Base-by-base conservation (phyloP, 2,888 invertebrate genomes). In the Stomorhina lunata region DNA sequence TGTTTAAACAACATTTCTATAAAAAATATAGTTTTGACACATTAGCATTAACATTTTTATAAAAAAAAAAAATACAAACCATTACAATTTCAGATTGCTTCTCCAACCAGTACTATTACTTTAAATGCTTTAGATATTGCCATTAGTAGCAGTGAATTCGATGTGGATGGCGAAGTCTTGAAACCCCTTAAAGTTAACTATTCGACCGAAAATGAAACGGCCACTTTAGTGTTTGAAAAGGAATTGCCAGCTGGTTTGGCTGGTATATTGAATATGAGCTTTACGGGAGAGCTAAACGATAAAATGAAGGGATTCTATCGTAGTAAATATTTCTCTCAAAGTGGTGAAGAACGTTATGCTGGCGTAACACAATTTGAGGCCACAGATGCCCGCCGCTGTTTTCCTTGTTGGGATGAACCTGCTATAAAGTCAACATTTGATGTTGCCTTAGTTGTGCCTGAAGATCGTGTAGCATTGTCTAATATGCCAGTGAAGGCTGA, bases 331-430 rank as follows among this genome's bases (percentile, higher is more conserved):
- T 90, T 93, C 84, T 94, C 94, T 76, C 92, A 94, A 25, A 91
- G 92, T 65, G 97, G 97, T 9, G 95, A 95, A 85, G 95, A 95
- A 88, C 93, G 95, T 69, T 95, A 95, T 89, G 96, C 95, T 32
- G 97, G 96, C 37, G 97, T 97, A 80, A 98, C 98, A 68, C 98
- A 98, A 92, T 98, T 98, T 90, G 96, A 97, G 90, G 93, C 97
- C 0, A 96, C 96, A 2, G 96, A 96, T 92, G 99, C 99, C 5
- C 93, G 99, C 73, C 93, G 96, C 86, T 97, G 98, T 89, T 99
- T 99, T 89, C 99, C 99, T 2, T 99, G 98, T 91, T 99, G 98
- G 97, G 99, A 99, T 91, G 99, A 99, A 91, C 99, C 99, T 7
- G 96, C 97, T 10, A 94, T 96, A 82, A 99, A 99, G 92, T 96